Conservation (phyloP, 2,888 invertebrate species). For the Andricus curvator region DNA sequence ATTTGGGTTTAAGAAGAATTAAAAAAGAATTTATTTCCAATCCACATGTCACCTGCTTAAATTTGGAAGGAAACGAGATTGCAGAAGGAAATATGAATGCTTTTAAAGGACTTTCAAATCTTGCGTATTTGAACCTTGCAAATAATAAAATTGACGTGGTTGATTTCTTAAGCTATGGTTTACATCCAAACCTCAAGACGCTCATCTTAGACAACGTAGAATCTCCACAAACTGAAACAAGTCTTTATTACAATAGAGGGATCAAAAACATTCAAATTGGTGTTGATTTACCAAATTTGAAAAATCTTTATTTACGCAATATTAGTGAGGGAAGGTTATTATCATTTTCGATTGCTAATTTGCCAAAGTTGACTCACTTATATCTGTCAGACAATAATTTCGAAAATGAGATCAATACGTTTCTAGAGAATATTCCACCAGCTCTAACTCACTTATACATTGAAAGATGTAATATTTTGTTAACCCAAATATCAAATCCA, state of each 20-base stretch:
- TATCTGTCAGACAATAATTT: constrained; percentile 64
- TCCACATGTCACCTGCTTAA: constrained; percentile 60
- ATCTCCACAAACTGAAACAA: too few relatives aligned
- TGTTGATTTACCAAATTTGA: constrained; percentile 56
- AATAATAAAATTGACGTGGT: constrained; percentile 63
- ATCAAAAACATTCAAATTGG: too few relatives aligned
- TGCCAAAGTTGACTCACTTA: constrained; percentile 65
- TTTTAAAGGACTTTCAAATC: constrained; percentile 62
- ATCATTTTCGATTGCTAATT: background rate
- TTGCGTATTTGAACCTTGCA: constrained; percentile 66
- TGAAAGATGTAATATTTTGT: constrained; percentile 59
- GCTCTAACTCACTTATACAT: constrained; percentile 63
- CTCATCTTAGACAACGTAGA: constrained; percentile 58
- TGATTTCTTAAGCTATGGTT: constrained; percentile 61
- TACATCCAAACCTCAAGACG: constrained; percentile 58
- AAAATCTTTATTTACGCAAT: constrained; percentile 64
- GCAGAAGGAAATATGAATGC: constrained; percentile 55
- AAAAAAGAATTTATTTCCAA: constrained; percentile 49
- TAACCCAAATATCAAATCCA: background rate
- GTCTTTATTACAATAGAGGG: too few relatives aligned
- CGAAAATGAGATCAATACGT: constrained; percentile 46
- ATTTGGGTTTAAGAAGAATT: background rate
- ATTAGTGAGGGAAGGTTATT: constrained; percentile 45
- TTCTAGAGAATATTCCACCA: constrained; percentile 58
- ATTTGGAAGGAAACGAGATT: constrained; percentile 61